Percentiles rank a stretch among this genome's conserved stretches.
These are phyloP conservation scores for Lysiphlebus fabarum DNA, from an alignment of 1,140 invertebrate genomes.

Conservation along the genomic window DNA sequence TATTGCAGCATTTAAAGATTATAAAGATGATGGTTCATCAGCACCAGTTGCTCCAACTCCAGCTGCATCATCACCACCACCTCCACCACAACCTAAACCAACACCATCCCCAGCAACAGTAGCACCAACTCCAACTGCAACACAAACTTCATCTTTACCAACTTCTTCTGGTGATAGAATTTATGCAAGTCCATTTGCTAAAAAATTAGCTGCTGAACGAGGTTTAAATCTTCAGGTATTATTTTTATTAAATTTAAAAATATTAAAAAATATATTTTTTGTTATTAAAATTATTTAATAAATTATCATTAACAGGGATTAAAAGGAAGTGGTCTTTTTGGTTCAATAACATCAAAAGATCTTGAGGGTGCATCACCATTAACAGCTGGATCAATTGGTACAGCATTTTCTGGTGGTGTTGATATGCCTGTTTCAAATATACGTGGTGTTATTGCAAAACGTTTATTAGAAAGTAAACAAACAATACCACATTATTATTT, in stretches of 20 bases:
- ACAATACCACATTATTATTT: constrained; percentile 97
- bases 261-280: neutral
- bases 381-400: constrained; percentile 35
- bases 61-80: constrained; percentile 38
- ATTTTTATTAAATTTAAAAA: neutral
- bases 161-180: constrained; percentile 64
- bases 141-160: constrained; percentile 39
- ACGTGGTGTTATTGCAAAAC: constrained; percentile 85
- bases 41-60: constrained; percentile 40
- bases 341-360: constrained; percentile 85
- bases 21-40: constrained; percentile 59
- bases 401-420: constrained; percentile 56
- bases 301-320: constrained; percentile 53
- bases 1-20: constrained; percentile 72
- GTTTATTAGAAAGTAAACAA: constrained; percentile 88
- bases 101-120: constrained; percentile 46
- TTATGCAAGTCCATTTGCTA: constrained; percentile 92
- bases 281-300: constrained; percentile 5
- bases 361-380: constrained; percentile 59
- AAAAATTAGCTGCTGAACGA: constrained; percentile 75
- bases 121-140: constrained; percentile 47
- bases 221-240: constrained; percentile 69
- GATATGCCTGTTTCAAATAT: constrained; percentile 89
- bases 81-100: constrained; percentile 42
- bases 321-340: constrained; percentile 82